Conservation (phyloP, 2,888 invertebrate genomes). For the Parapristionchus giblindavisi region DNA sequence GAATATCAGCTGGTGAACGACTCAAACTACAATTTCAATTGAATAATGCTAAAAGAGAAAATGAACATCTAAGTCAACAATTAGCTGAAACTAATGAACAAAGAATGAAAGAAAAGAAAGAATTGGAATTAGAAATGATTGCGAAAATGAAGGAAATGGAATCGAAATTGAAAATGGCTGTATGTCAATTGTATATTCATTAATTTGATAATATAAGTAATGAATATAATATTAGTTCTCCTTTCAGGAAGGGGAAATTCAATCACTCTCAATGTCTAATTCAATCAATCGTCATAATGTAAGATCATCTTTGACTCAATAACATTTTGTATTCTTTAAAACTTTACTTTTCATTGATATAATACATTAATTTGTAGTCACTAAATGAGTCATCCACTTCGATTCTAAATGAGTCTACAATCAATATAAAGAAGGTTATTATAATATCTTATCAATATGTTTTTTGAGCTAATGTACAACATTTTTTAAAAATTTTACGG, state of each 20-base stretch:
- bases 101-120: slow-evolving; percentile 2
- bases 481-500: neutral
- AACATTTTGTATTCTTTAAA: neutral
- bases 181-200: neutral
- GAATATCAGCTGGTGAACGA: neutral
- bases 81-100: slow-evolving; percentile 10
- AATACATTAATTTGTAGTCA: no score
- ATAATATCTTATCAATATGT: neutral
- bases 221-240: neutral
- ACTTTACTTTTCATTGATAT: neutral
- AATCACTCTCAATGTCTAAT: slow-evolving; percentile 8
- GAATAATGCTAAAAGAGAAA: slow-evolving; percentile 12
- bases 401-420: no score
- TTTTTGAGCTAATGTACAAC: neutral
- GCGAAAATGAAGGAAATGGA: neutral
- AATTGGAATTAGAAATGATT: neutral
- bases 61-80: neutral
- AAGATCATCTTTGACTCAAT: neutral
- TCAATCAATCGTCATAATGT: neutral
- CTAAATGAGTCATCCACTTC: no score
- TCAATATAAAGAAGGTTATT: no score
- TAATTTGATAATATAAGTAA: neutral
- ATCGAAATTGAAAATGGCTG: slow-evolving; percentile 10
- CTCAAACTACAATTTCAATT: slow-evolving; percentile 10
- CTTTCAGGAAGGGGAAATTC: neutral